These are phyloP conservation scores for Antrozous pallidus DNA, from an alignment of 2,797 vertebrate species.

Conservation along the genomic window DNA sequence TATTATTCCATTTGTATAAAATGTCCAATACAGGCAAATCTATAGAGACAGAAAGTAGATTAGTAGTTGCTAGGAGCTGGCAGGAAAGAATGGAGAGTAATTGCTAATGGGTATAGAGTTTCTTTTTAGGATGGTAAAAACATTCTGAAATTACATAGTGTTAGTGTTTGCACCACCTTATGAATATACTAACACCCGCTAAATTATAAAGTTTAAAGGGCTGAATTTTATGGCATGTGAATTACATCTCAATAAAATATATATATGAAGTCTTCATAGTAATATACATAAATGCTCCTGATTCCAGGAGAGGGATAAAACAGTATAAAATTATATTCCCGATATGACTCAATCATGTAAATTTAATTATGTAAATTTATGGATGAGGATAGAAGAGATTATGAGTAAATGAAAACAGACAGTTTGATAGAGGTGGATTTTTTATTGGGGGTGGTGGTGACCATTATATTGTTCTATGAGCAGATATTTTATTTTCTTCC, in stretches of 20 bases:
- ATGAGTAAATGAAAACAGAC: background rate
- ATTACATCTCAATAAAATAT: constrained; percentile 21
- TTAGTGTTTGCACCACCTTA: background rate
- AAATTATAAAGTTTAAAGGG: background rate
- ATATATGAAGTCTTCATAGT: background rate
- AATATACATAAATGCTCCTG: background rate
- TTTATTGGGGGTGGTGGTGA: background rate
- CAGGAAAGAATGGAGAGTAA: background rate
- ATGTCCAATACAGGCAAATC: background rate
- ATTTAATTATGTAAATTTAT: background rate
- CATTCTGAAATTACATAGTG: background rate
- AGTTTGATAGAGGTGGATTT: background rate
- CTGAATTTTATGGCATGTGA: constrained; percentile 9
- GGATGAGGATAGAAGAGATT: background rate
- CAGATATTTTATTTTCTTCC: constrained; percentile 26
- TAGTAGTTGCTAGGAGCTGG: background rate
- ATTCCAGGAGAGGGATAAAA: background rate
- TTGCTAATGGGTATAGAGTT: background rate
- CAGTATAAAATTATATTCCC: background rate
- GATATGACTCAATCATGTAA: background rate
- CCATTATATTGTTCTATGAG: background rate
- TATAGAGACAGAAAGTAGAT: constrained; percentile 9
- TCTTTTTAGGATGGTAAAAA: background rate
- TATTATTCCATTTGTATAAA: constrained; percentile 27
- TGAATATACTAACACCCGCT: background rate